A percentile compares a stretch with the other conserved stretches of the same genome.
Conservation (phyloP, 1,140 invertebrate species). For the Goniozus legneri region DNA sequence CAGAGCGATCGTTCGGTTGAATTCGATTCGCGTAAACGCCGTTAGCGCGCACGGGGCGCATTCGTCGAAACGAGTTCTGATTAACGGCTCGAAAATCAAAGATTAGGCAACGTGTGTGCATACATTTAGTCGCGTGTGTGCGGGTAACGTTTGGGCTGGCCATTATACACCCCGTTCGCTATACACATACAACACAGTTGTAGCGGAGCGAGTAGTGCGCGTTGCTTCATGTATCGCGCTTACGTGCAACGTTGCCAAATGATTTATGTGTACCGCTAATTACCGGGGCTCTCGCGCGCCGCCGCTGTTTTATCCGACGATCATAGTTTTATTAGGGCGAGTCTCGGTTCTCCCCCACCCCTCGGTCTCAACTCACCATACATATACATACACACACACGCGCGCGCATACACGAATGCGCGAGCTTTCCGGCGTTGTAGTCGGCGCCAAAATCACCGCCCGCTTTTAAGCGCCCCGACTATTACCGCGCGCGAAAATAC, state of each 20-base stretch:
- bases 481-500: too few relatives aligned
- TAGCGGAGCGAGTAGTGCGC: neutral
- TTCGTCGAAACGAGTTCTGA: neutral
- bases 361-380: neutral
- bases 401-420: too few relatives aligned
- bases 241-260: conserved; percentile 48
- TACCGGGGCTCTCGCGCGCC: conserved; percentile 48
- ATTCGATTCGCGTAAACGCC: too few relatives aligned
- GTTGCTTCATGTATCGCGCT: conserved; percentile 39
- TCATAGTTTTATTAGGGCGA: conserved; percentile 51
- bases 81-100: conserved; percentile 1
- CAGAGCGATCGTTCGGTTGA: too few relatives aligned
- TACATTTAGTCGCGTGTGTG: neutral
- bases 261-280: conserved; percentile 55
- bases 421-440: too few relatives aligned
- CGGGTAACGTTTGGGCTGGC: conserved; percentile 5
- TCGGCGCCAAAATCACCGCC: too few relatives aligned
- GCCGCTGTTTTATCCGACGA: conserved; percentile 48
- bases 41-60: neutral
- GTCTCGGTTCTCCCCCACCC: conserved; percentile 10
- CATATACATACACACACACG: neutral
- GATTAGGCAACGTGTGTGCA: neutral
- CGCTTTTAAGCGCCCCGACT: too few relatives aligned
- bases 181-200: neutral
- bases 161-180: conserved; percentile 1